These are phyloP conservation scores for Subanguina moxae DNA, from an alignment of 1,140 invertebrate genomes.

Conservation along the genomic window DNA sequence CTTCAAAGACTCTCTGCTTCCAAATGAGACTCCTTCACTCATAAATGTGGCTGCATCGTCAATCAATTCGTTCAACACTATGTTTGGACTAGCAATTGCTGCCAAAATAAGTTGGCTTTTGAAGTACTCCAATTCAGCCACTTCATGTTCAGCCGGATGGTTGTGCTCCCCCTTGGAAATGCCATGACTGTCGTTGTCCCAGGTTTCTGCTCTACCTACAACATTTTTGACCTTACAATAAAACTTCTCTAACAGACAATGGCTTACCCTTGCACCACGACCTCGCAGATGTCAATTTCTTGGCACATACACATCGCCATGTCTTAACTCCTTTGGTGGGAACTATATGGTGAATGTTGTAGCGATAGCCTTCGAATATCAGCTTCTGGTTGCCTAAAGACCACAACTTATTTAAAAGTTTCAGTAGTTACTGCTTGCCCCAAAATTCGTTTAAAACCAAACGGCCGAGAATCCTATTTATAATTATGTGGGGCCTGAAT, in stretches of 20 bases:
- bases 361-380: slow-evolving; percentile 52
- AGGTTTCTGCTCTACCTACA: slow-evolving; percentile 48
- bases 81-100: slow-evolving; percentile 40
- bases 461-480: no score
- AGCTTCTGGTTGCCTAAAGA: slow-evolving; percentile 49
- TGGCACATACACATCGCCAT: slow-evolving; percentile 52
- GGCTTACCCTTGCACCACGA: slow-evolving; percentile 41
- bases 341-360: slow-evolving; percentile 53
- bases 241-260: no score
- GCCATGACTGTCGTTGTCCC: slow-evolving; percentile 47
- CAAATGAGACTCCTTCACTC: slow-evolving; percentile 36
- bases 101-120: slow-evolving; percentile 51
- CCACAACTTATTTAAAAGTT: no score
- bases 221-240: not conserved
- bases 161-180: slow-evolving; percentile 52
- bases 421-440: no score
- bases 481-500: no score
- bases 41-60: slow-evolving; percentile 43
- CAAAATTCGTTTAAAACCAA: no score
- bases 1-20: slow-evolving; percentile 43
- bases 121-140: slow-evolving; percentile 49
- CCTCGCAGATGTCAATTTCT: slow-evolving; percentile 43
- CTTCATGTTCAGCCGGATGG: slow-evolving; percentile 46
- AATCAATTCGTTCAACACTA: slow-evolving; percentile 43
- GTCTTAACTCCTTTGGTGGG: slow-evolving; percentile 47